Percentiles rank a stretch among this genome's conserved stretches.
phyloP scores from a whole-genome alignment of 2,113 vertebrate genomes.

The Corynorhinus townsendii region DNA sequence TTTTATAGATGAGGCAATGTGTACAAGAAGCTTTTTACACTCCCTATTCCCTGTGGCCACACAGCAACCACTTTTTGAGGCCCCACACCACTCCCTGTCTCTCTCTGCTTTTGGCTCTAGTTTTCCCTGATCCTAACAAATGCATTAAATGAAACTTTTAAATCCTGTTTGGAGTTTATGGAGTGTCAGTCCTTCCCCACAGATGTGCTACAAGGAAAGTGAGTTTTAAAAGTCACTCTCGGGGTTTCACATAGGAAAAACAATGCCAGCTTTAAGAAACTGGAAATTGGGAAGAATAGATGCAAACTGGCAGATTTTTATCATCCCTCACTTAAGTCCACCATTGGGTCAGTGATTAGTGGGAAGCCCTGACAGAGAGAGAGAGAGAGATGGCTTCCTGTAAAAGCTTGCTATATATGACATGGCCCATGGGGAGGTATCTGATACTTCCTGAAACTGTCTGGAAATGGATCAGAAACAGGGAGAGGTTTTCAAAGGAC shows the following conservation, averaged over 20 bases:
- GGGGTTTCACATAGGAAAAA: background rate
- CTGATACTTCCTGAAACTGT: conserved; percentile 1
- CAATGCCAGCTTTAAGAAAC: background rate
- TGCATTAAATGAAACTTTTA: conserved; percentile 27
- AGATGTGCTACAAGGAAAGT: background rate
- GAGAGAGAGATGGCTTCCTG: background rate
- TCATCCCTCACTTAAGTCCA: background rate
- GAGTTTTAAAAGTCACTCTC: conserved; percentile 10
- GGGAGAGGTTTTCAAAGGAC: background rate
- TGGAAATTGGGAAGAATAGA: background rate
- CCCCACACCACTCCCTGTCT: background rate
- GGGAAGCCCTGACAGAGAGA: background rate
- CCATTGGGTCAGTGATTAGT: background rate
- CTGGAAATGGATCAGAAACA: background rate
- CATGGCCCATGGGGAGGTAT: background rate
- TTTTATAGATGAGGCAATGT: conserved; percentile 58
- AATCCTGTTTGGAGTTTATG: conserved; percentile 4
- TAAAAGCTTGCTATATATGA: conserved; percentile 11
- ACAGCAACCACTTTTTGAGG: conserved; percentile 1
- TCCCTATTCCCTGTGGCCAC: conserved; percentile 50
- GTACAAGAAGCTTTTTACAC: conserved; percentile 71
- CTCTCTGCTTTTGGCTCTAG: conserved; percentile 3
- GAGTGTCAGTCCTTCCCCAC: background rate
- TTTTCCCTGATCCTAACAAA: background rate
- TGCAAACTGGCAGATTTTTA: background rate